phyloP scores from a whole-genome alignment of 2,888 invertebrate species.

The Nephrotoma appendiculata region DNA sequence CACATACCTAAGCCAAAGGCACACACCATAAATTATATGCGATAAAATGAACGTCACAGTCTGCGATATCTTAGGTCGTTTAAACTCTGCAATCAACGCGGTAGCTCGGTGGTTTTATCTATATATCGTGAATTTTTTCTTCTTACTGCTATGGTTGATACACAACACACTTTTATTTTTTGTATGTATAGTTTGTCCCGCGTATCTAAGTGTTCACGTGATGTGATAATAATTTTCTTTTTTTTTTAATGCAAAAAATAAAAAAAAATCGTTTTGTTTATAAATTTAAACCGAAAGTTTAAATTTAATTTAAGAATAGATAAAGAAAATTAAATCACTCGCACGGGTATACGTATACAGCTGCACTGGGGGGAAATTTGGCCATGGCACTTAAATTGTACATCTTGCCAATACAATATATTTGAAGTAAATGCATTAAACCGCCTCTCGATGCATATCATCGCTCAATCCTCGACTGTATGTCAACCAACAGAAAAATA shows the following conservation, averaged over 20 bases:
- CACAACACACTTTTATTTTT: not conserved
- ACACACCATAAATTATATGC: not conserved
- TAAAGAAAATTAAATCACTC: not conserved
- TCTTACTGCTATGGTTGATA: not conserved
- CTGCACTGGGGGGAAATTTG: not conserved
- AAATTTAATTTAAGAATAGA: not conserved
- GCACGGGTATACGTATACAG: not conserved
- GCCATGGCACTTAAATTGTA: not conserved
- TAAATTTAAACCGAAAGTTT: not conserved
- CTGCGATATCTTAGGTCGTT: not conserved
- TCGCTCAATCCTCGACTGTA: not conserved
- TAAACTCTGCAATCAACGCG: not conserved
- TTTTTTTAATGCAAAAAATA: not conserved
- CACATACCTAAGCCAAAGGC: not conserved
- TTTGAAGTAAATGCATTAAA: not conserved
- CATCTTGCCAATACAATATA: not conserved
- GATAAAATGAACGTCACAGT: not conserved
- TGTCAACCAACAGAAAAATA: not conserved
- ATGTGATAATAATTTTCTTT: not conserved
- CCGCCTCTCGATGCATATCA: not conserved
- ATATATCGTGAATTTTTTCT: not conserved
- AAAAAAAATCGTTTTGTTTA: not conserved
- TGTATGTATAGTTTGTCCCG: not conserved
- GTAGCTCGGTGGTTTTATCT: not conserved
- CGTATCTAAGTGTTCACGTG: not conserved